A percentile compares a stretch with the other conserved stretches of the same genome.
These are phyloP conservation scores for Scomber colias DNA, from an alignment of 2,113 vertebrate species.

Conservation along the genomic window DNA sequence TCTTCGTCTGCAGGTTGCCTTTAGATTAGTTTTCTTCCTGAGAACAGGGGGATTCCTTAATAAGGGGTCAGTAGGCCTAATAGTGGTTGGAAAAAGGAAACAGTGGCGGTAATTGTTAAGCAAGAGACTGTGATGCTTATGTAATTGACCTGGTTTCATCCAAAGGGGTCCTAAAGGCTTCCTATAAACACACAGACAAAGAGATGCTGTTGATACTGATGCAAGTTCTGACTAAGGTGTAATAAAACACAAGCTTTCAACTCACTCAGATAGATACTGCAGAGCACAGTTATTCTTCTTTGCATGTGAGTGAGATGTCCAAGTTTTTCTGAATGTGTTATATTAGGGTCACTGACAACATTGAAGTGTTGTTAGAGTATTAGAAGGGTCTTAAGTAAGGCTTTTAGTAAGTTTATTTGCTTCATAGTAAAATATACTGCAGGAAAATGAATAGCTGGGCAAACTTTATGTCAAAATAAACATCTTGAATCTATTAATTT, in stretches of 20 bases:
- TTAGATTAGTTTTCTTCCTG: constrained; percentile 27
- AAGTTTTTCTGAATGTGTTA: constrained; percentile 35
- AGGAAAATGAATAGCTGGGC: constrained; percentile 24
- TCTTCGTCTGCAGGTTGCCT: constrained; percentile 19
- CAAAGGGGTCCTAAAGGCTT: constrained; percentile 35
- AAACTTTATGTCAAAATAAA: constrained; percentile 11
- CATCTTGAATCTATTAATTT: constrained; percentile 36
- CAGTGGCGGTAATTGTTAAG: constrained; percentile 54
- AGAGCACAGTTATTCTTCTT: constrained; percentile 5
- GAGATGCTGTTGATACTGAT: constrained; percentile 28
- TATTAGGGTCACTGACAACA: constrained; percentile 37
- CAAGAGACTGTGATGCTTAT: constrained; percentile 36
- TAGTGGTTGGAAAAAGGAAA: constrained; percentile 31
- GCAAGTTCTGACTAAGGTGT: constrained; percentile 24
- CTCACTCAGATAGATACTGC: neutral
- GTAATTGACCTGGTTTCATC: constrained; percentile 52
- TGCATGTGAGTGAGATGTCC: neutral
- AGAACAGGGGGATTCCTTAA: constrained; percentile 18
- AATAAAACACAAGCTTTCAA: constrained; percentile 9
- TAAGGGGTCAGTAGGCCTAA: constrained; percentile 45
- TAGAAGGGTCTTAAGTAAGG: constrained; percentile 24
- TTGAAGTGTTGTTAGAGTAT: constrained; percentile 37
- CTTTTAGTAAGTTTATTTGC: constrained; percentile 24
- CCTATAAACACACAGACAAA: constrained; percentile 42
- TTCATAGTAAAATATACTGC: constrained; percentile 58